A percentile compares a stretch with the other conserved stretches of the same genome.
Conservation (phyloP, 2,113 vertebrate species). For the Lethenteron reissneri region DNA sequence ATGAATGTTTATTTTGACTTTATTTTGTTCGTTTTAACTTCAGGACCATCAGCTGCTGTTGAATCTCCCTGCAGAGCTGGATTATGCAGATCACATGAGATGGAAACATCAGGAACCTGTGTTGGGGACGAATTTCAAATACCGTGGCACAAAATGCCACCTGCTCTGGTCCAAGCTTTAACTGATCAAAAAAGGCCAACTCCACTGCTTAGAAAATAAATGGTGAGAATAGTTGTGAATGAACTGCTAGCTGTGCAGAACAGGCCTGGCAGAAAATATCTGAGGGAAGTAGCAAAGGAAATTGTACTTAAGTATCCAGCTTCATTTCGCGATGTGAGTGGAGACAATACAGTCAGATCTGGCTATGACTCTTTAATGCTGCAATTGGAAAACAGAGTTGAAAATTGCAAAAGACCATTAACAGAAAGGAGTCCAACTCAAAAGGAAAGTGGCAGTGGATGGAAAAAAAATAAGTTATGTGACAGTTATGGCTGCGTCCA, state of each 20-base stretch:
- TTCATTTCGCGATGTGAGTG: conserved; percentile 8
- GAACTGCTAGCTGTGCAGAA: neutral
- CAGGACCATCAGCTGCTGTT: too few species aligned
- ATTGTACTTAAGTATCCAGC: conserved; percentile 9
- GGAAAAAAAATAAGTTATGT: conserved; percentile 4
- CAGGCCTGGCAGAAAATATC: conserved; percentile 9
- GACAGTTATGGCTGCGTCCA: conserved; percentile 8
- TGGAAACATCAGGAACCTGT: too few species aligned
- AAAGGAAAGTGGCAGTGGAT: too few species aligned
- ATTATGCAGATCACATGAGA: too few species aligned
- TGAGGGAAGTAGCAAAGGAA: conserved; percentile 7
- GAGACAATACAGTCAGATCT: conserved; percentile 6
- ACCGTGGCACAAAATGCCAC: neutral
- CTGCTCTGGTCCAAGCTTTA: too few species aligned
- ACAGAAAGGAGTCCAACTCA: neutral
- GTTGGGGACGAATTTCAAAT: conserved; percentile 7
- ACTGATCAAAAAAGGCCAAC: conserved; percentile 9
- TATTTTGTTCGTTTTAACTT: too few species aligned
- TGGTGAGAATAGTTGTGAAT: conserved; percentile 6
- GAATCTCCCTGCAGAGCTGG: too few species aligned
- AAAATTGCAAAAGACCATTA: conserved; percentile 3
- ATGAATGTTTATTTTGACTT: neutral
- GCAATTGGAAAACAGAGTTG: conserved; percentile 10
- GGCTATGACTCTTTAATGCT: conserved; percentile 9
- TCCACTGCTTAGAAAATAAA: conserved; percentile 9